A percentile compares a stretch with the other conserved stretches of the same genome.
These are phyloP conservation scores for Microtus pennsylvanicus DNA, from an alignment of 2,113 vertebrate genomes.

Conservation along the genomic window DNA sequence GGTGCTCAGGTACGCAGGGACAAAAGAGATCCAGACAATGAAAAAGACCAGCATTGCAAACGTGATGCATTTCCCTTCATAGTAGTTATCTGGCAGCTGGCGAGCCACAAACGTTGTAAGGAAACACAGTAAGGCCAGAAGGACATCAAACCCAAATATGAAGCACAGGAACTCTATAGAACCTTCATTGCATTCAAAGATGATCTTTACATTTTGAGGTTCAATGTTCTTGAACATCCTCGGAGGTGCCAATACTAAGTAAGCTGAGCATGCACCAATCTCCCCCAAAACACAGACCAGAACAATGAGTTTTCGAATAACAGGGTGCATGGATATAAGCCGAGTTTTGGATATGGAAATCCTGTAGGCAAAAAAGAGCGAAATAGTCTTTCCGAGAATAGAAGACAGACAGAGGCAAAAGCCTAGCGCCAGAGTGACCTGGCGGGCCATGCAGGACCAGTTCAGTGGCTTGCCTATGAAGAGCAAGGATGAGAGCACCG, in stretches of 20 bases:
- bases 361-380: conserved; percentile 90
- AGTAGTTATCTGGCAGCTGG: conserved; percentile 91
- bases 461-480: neutral
- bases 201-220: conserved; percentile 91
- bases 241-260: conserved; percentile 88
- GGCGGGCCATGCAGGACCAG: conserved; percentile 92
- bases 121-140: conserved; percentile 90
- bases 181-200: conserved; percentile 90
- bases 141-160: conserved; percentile 89
- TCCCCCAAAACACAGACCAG: conserved; percentile 82
- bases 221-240: conserved; percentile 90
- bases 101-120: conserved; percentile 88
- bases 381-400: conserved; percentile 89
- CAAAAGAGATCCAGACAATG: conserved; percentile 93
- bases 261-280: conserved; percentile 86
- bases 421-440: conserved; percentile 89
- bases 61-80: conserved; percentile 91
- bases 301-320: conserved; percentile 87
- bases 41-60: conserved; percentile 94
- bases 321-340: conserved; percentile 79
- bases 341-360: conserved; percentile 85
- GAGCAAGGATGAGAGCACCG: conserved; percentile 89
- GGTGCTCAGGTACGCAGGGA: conserved; percentile 93
- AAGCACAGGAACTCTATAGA: conserved; percentile 91
- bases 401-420: conserved; percentile 91